Conservation (phyloP, 1,140 invertebrate species). For the Branchinecta lynchi region DNA sequence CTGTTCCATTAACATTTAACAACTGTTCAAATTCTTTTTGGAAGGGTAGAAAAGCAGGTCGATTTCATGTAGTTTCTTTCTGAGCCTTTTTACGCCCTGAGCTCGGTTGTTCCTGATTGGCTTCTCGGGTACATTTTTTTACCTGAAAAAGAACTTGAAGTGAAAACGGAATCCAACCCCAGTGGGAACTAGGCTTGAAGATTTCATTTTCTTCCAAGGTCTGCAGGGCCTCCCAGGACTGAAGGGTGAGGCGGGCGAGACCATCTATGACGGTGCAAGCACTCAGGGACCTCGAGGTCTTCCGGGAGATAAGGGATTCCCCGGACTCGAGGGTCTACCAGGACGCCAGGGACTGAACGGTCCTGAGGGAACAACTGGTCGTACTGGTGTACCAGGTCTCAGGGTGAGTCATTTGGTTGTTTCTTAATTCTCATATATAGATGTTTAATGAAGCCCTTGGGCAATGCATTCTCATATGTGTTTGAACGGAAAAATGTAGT, state of each 20-base stretch:
- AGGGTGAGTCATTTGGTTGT: conserved; percentile 23
- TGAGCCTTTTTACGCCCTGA: no score
- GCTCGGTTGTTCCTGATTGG: no score
- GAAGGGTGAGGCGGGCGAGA: conserved; percentile 7
- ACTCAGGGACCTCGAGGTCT: conserved; percentile 15
- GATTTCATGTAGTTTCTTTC: no score
- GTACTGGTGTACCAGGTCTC: conserved; percentile 31
- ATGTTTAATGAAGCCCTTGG: background rate
- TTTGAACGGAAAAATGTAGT: no score
- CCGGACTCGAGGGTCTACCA: conserved; percentile 32
- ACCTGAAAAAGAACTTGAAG: no score
- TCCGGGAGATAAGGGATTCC: conserved; percentile 29
- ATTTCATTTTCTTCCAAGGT: background rate
- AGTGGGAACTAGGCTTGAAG: no score
- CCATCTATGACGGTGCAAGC: conserved; percentile 2
- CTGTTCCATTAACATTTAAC: no score
- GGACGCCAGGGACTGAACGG: conserved; percentile 31
- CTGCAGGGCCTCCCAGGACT: background rate
- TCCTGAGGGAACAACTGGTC: conserved; percentile 39
- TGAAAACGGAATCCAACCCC: no score
- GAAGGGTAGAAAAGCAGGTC: no score
- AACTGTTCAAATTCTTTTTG: no score
- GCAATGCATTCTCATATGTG: no score
- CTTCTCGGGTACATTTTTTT: no score
- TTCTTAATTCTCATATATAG: background rate